These are phyloP conservation scores for Gallirallus australis DNA, from an alignment of 2,797 vertebrate genomes.

Conservation along the genomic window DNA sequence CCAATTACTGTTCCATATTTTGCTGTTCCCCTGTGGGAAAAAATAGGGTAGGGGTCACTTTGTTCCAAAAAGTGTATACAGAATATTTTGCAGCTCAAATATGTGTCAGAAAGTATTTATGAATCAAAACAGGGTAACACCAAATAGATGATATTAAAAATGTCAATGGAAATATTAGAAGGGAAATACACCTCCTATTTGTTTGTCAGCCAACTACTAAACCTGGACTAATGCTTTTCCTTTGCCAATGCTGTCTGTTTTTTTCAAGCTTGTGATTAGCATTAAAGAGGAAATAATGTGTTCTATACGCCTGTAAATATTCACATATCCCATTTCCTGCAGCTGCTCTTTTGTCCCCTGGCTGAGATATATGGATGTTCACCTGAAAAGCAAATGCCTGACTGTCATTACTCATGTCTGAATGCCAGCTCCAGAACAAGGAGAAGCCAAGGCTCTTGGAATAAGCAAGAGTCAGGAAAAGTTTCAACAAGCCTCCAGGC, in stretches of 20 bases:
- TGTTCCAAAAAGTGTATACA: slow-evolving; percentile 64
- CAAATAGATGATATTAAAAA: slow-evolving; percentile 24
- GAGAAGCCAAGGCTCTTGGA: slow-evolving; percentile 37
- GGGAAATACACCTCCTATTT: slow-evolving; percentile 38
- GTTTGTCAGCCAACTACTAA: slow-evolving; percentile 30
- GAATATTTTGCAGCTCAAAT: slow-evolving; percentile 43
- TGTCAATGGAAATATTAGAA: slow-evolving; percentile 5
- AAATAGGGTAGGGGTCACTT: slow-evolving; percentile 15
- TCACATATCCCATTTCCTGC: slow-evolving; percentile 9
- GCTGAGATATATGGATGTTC: slow-evolving; percentile 35
- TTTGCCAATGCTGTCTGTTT: neutral
- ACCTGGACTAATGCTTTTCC: slow-evolving; percentile 19
- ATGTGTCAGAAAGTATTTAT: slow-evolving; percentile 37
- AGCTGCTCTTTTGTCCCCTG: slow-evolving; percentile 15
- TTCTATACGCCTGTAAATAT: slow-evolving; percentile 59
- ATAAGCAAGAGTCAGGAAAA: neutral
- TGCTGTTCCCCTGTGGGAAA: neutral
- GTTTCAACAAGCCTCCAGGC: neutral
- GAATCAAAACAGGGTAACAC: slow-evolving; percentile 9
- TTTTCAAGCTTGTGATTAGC: slow-evolving; percentile 3
- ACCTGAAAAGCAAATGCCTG: slow-evolving; percentile 57
- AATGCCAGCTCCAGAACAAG: neutral
- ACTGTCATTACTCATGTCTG: slow-evolving; percentile 44
- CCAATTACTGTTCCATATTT: neutral
- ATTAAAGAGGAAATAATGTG: slow-evolving; percentile 46